Evolutionary conservation across 1,140 invertebrate species (phyloP).

Genomic region (Conus ventricosus): DNA sequence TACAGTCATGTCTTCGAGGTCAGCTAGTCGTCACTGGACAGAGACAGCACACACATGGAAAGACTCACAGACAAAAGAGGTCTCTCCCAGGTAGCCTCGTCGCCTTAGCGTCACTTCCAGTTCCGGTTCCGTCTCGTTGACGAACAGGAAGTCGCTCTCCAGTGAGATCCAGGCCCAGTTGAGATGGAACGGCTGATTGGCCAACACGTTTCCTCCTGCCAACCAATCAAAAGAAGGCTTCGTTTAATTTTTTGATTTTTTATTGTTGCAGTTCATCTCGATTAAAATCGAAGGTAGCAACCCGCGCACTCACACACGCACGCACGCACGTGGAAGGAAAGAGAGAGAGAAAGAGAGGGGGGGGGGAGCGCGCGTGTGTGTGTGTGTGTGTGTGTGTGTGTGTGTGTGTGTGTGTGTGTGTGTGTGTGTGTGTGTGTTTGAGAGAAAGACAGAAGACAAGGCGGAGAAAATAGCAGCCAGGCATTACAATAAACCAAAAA

Average conservation of each 20-base stretch:
- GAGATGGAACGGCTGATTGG: slow-evolving; percentile 72
- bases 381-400: too few species aligned
- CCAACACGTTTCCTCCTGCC: slow-evolving; percentile 70
- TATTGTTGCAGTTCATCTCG: too few species aligned
- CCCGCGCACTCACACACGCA: neutral
- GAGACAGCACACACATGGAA: too few species aligned
- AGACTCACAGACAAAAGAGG: slow-evolving; percentile 73
- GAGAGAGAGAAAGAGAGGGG: neutral
- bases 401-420: too few species aligned
- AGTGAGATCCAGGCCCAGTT: slow-evolving; percentile 75
- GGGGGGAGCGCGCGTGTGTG: too few species aligned
- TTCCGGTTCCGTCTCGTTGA: slow-evolving; percentile 67
- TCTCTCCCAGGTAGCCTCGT: slow-evolving; percentile 73
- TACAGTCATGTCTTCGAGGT: too few species aligned
- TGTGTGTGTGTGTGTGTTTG: too few species aligned
- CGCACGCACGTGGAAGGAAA: neutral
- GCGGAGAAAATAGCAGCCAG: neutral
- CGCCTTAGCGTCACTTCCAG: slow-evolving; percentile 67
- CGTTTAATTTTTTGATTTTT: too few species aligned
- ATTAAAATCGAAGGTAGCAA: neutral
- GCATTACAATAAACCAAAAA: neutral
- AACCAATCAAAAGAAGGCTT: neutral
- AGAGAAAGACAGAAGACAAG: slow-evolving; percentile 3
- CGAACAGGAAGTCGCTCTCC: slow-evolving; percentile 57
- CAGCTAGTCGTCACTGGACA: neutral